Conservation (phyloP, 2,113 vertebrate species). For the Cacatua alba region DNA sequence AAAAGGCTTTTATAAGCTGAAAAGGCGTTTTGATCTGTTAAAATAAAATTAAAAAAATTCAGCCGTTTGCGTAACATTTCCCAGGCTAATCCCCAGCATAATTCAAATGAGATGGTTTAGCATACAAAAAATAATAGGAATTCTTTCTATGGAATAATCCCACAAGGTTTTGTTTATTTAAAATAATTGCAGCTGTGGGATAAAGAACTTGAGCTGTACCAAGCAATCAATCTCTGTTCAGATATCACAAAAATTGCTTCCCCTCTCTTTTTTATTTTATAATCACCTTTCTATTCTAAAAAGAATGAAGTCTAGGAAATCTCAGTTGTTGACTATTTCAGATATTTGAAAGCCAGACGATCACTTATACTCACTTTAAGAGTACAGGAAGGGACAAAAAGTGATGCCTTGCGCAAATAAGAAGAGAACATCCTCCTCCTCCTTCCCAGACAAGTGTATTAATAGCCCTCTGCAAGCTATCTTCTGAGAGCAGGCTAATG, state of each 20-base stretch:
- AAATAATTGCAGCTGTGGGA: constrained; percentile 53
- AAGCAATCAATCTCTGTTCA: background rate
- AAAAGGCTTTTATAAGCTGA: constrained; percentile 57
- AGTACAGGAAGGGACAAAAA: background rate
- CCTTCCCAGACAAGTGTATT: background rate
- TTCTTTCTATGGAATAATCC: constrained; percentile 13
- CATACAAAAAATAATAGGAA: constrained; percentile 33
- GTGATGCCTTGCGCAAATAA: background rate
- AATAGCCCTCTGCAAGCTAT: background rate
- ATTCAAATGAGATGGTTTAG: constrained; percentile 50
- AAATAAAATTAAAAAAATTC: constrained; percentile 10
- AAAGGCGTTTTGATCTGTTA: constrained; percentile 50
- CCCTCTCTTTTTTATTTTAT: background rate
- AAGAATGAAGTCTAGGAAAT: background rate
- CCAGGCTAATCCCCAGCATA: constrained; percentile 38
- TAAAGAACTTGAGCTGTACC: background rate
- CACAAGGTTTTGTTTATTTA: constrained; percentile 56
- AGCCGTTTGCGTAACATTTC: constrained; percentile 22
- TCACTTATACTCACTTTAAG: background rate
- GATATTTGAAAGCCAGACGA: background rate
- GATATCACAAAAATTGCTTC: background rate
- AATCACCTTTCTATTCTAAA: background rate
- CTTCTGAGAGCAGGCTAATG: background rate
- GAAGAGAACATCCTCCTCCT: background rate
- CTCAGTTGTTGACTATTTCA: background rate